Base-by-base conservation (phyloP, 2,888 invertebrate species). In the Morpho helenor region DNA sequence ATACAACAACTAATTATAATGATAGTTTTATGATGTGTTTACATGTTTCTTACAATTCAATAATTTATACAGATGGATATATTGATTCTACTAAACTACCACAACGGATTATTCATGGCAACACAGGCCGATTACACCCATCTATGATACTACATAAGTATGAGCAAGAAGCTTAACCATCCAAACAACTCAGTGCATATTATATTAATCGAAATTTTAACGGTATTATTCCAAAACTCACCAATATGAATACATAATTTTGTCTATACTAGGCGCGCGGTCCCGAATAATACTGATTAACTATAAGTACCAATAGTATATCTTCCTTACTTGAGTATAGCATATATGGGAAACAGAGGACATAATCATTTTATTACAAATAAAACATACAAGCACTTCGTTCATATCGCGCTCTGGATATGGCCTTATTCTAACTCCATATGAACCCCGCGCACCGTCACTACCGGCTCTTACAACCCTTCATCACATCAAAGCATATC, bases 391-490 rank as follows among this genome's bases (percentile, higher is more conserved):
- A 31, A 31, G 31, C 31, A 31, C 31, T 31, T 31, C 31, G 31
- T 31, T 31, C 31, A 31, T 7, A 43, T 43, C 3, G n/a, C n/a
- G 43, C n/a, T 8, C 43, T 43, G n/a, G 8, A 43, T 43, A 51
- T 8, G 10, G 3, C 45, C n/a, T 7, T 57, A 51, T 46, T 44
- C 39, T 31, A 51, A 54, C 52, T 48, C 44, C n/a, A 52, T 44
- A 31, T 51, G 52, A 66, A 66, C 71, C 68, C 80, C 84, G 83
- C 84, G 82, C 82, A 80, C 81, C 83, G 80, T 82, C 82, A 82
- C 80, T 82, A 83, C 81, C 79, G 66, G 71, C 79, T 74, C 41
- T 48, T 44, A 50, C 41, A 57, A 53, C 60, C 56, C 22, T 49
- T 51, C 62, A 61, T 62, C 61, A 62, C 56, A 55, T 46, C 54